These are phyloP conservation scores for Drosophila mayri DNA, from an alignment of 1,140 invertebrate genomes.

Conservation along the genomic window DNA sequence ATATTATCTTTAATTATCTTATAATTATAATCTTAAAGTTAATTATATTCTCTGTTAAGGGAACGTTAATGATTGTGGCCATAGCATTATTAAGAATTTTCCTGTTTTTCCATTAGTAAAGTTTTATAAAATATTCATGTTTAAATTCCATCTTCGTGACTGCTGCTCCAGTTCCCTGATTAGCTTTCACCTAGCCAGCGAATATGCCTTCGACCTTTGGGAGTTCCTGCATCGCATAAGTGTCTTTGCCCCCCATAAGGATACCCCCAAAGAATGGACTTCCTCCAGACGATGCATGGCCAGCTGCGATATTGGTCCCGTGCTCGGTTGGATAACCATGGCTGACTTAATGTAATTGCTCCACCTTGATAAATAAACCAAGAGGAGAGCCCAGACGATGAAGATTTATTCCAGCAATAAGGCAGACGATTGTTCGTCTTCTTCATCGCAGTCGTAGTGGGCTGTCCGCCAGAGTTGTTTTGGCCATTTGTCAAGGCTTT, in stretches of 20 bases:
- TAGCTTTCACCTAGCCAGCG: conserved; percentile 94
- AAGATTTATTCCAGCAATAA: conserved; percentile 80
- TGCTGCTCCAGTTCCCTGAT: conserved; percentile 95
- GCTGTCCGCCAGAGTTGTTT: conserved; percentile 63
- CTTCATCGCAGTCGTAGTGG: conserved; percentile 11
- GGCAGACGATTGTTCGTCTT: conserved; percentile 45
- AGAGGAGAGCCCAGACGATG: conserved; percentile 36
- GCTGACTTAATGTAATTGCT: conserved; percentile 76
- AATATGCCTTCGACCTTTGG: conserved; percentile 93
- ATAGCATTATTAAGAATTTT: not conserved
- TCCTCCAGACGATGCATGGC: conserved; percentile 44
- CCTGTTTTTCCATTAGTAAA: no score
- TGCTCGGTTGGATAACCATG: conserved; percentile 40
- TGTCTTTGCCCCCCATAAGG: conserved; percentile 86
- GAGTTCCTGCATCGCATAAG: conserved; percentile 95
- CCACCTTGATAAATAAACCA: conserved; percentile 76
- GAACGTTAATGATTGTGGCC: not conserved
- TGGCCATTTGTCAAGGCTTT: conserved; percentile 72
- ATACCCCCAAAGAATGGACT: not conserved
- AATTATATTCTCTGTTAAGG: no score
- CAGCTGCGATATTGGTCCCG: conserved; percentile 56
- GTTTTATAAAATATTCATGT: conserved; percentile 5
- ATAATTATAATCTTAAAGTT: no score
- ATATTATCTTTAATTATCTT: no score
- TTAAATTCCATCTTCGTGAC: conserved; percentile 84